These are phyloP conservation scores for Pterocles burchelli DNA, from an alignment of 2,113 vertebrate genomes.

Conservation along the genomic window DNA sequence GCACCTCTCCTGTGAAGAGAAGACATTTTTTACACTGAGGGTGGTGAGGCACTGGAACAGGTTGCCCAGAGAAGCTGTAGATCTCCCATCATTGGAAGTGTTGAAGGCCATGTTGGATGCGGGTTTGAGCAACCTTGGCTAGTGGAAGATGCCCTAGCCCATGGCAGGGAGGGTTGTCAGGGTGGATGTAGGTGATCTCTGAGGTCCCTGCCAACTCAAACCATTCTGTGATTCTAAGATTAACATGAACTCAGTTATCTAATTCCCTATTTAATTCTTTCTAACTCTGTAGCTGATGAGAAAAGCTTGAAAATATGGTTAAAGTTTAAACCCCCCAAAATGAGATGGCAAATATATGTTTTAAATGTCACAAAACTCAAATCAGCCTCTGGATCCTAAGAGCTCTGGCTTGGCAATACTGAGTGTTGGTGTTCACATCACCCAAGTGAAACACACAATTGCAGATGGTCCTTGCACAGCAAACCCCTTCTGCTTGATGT, in stretches of 20 bases:
- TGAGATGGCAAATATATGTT: neutral
- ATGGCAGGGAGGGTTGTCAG: neutral
- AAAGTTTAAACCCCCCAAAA: neutral
- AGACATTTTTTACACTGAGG: neutral
- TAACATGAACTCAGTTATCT: neutral
- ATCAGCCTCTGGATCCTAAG: neutral
- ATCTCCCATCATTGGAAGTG: neutral
- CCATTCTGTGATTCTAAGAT: neutral
- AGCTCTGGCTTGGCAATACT: neutral
- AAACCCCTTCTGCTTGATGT: neutral
- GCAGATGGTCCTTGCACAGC: neutral
- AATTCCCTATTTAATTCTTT: neutral
- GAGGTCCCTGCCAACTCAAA: neutral
- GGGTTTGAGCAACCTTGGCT: neutral
- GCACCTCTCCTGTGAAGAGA: neutral
- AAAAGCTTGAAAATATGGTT: neutral
- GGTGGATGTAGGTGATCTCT: neutral
- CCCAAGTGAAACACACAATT: neutral
- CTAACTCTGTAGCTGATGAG: neutral
- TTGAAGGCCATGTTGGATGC: neutral
- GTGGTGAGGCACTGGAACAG: neutral
- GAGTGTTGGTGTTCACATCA: neutral
- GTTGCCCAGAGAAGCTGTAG: neutral
- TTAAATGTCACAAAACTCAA: neutral
- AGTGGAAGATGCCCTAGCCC: neutral